These are phyloP conservation scores for Agonum fuliginosum DNA, from an alignment of 2,888 invertebrate species.

Conservation along the genomic window DNA sequence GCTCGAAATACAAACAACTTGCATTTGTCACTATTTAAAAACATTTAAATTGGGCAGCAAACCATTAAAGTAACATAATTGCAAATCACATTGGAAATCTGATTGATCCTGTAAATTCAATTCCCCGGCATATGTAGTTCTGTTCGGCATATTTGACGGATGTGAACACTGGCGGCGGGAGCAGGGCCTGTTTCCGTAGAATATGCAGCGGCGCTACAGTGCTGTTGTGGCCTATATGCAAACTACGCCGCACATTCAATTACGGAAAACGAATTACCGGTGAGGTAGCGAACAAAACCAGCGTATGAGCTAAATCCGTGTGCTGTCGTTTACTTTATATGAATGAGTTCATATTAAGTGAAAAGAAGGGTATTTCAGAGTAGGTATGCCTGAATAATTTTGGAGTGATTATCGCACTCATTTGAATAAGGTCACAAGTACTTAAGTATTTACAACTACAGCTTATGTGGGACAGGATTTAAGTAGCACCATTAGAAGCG, in stretches of 20 bases:
- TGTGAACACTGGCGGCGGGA: background rate
- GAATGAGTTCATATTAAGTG: background rate
- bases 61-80: conserved; percentile 37
- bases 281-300: conserved; percentile 22
- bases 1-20: too few relatives aligned
- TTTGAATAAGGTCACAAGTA: background rate
- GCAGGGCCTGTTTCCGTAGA: background rate
- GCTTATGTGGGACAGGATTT: too few relatives aligned
- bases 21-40: too few relatives aligned
- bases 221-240: background rate
- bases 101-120: conserved; percentile 31
- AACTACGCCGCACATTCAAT: conserved; percentile 41
- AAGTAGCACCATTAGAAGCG: too few relatives aligned
- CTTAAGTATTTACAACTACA: too few relatives aligned
- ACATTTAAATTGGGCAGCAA: background rate
- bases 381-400: background rate
- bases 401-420: background rate
- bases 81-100: conserved; percentile 11
- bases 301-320: background rate
- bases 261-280: conserved; percentile 37
- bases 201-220: background rate
- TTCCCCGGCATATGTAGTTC: background rate
- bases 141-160: conserved; percentile 20
- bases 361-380: too few relatives aligned
- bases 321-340: conserved; percentile 10